Percentiles rank a stretch among this genome's conserved stretches.
These are phyloP conservation scores for Cheilosia urbana DNA, from an alignment of 2,888 invertebrate genomes.

Conservation along the genomic window DNA sequence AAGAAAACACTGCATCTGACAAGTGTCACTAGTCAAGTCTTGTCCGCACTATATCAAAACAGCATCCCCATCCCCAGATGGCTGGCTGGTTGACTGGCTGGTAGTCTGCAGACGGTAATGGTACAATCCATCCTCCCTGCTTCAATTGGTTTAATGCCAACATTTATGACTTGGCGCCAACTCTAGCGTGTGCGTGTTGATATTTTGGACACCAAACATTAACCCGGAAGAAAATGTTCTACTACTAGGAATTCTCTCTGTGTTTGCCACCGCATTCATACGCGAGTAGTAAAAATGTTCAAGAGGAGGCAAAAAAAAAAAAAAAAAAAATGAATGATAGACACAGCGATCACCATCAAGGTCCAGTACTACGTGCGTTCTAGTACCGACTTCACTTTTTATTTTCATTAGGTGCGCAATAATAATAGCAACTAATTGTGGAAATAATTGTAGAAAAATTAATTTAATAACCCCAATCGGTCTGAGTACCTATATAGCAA, in stretches of 20 bases:
- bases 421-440: constrained; percentile 48
- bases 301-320: constrained; percentile 21
- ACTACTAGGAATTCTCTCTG: constrained; percentile 19
- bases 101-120: constrained; percentile 26
- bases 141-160: constrained; percentile 72
- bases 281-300: constrained; percentile 24
- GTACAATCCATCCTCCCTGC: constrained; percentile 52
- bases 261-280: constrained; percentile 26
- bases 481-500: constrained; percentile 33
- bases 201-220: constrained; percentile 13
- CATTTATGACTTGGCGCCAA: constrained; percentile 75
- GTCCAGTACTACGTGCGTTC: constrained; percentile 34
- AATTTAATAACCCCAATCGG: background rate
- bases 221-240: constrained; percentile 33
- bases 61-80: constrained; percentile 45
- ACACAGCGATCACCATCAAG: constrained; percentile 13
- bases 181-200: constrained; percentile 40
- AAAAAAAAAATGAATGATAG: background rate
- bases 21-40: constrained; percentile 63
- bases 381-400: constrained; percentile 6
- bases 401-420: constrained; percentile 25
- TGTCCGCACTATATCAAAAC: constrained; percentile 54
- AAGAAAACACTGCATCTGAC: constrained; percentile 34
- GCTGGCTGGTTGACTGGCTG: background rate
- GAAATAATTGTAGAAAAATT: constrained; percentile 50